A percentile compares a stretch with the other conserved stretches of the same genome.
These are phyloP conservation scores for Tetanocera ferruginea DNA, from an alignment of 2,888 invertebrate species.

Conservation along the genomic window DNA sequence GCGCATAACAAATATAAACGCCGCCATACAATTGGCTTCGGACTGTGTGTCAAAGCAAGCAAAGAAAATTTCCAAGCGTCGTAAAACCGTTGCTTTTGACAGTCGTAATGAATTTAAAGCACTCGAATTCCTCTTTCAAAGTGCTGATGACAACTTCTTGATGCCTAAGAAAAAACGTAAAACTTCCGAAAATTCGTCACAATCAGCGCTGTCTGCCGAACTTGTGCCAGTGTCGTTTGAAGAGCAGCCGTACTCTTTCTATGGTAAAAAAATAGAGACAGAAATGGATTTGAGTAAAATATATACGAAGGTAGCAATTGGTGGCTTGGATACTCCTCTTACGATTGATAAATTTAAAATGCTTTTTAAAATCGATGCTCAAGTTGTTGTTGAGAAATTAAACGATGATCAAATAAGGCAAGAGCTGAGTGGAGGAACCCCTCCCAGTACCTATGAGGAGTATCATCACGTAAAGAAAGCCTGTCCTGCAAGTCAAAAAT, in stretches of 20 bases:
- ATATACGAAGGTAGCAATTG: constrained; percentile 57
- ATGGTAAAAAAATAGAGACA: constrained; percentile 48
- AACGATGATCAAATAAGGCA: background rate
- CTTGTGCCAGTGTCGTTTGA: background rate
- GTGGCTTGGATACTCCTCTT: constrained; percentile 52
- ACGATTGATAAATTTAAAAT: constrained; percentile 55
- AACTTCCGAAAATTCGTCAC: constrained; percentile 20
- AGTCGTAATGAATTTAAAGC: constrained; percentile 36
- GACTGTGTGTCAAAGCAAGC: constrained; percentile 7
- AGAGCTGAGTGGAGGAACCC: background rate
- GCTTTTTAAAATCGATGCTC: constrained; percentile 55
- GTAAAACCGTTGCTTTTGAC: constrained; percentile 54
- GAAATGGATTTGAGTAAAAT: constrained; percentile 56
- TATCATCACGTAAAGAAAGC: constrained; percentile 51
- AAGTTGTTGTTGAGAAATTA: constrained; percentile 49
- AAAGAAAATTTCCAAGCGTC: constrained; percentile 53
- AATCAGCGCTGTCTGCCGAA: background rate
- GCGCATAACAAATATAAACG: constrained; percentile 22
- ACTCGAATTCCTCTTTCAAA: constrained; percentile 9
- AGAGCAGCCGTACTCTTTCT: constrained; percentile 49
- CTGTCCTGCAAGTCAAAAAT: constrained; percentile 57
- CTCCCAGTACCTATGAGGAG: background rate
- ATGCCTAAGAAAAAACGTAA: constrained; percentile 43
- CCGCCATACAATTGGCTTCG: constrained; percentile 39
- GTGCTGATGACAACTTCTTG: background rate